Evolutionary conservation across 2,888 invertebrate genomes (phyloP).

Genomic region (Cybosia mesomella): DNA sequence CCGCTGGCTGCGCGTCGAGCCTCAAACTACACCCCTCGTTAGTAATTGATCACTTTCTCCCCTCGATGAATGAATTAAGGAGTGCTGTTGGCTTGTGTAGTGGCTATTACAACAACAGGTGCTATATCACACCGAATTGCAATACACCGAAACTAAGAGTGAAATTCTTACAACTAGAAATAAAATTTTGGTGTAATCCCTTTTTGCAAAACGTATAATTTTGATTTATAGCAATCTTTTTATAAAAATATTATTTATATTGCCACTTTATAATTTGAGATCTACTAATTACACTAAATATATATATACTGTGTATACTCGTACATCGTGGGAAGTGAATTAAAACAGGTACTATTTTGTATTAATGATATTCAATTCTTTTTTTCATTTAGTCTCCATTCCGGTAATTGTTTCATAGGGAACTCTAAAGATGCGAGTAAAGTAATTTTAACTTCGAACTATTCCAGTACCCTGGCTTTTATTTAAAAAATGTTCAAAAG

Average conservation of each 20-base stretch:
- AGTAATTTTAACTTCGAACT: neutral
- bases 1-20: no score
- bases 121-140: conserved; percentile 9
- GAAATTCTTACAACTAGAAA: conserved; percentile 18
- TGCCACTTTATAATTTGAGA: conserved; percentile 56
- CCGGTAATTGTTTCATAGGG: neutral
- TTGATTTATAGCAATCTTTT: conserved; percentile 37
- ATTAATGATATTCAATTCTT: conserved; percentile 41
- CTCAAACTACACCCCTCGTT: no score
- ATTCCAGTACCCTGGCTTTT: neutral
- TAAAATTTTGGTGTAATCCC: conserved; percentile 22
- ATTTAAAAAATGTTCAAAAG: neutral
- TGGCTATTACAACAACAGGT: conserved; percentile 25
- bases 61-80: no score
- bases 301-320: conserved; percentile 38
- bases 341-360: conserved; percentile 54
- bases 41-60: no score
- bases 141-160: conserved; percentile 29
- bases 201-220: conserved; percentile 49
- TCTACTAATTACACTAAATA: conserved; percentile 55
- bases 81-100: conserved; percentile 9
- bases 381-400: neutral
- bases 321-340: conserved; percentile 39
- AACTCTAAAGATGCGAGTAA: neutral
- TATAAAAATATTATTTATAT: conserved; percentile 55